These are phyloP conservation scores for Tetropium fuscum DNA, from an alignment of 2,888 invertebrate genomes.

Conservation along the genomic window DNA sequence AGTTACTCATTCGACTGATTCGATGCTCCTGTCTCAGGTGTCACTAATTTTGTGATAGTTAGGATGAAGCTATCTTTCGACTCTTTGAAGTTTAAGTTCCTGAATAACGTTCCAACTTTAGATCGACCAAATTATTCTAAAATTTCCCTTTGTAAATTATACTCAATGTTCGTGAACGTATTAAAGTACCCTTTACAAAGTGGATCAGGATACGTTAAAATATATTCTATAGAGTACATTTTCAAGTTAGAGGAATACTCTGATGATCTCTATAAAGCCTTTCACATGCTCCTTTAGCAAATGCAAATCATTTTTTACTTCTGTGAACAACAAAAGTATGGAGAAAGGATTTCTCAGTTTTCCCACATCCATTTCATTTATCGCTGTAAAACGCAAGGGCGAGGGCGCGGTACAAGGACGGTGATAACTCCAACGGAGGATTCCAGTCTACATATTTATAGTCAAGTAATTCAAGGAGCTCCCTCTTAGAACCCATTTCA, in stretches of 20 bases:
- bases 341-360: constrained; percentile 20
- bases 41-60: no score
- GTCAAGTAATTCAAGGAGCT: constrained; percentile 11
- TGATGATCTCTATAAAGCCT: constrained; percentile 18
- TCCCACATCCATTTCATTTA: constrained; percentile 23
- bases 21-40: no score
- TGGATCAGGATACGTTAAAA: constrained; percentile 4
- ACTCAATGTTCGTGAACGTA: neutral
- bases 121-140: no score
- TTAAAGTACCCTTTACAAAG: neutral
- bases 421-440: constrained; percentile 14
- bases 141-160: neutral
- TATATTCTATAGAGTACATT: constrained; percentile 17
- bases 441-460: constrained; percentile 21
- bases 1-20: no score
- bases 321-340: constrained; percentile 29
- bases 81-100: no score
- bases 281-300: constrained; percentile 22
- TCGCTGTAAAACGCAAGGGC: constrained; percentile 18
- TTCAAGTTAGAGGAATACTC: constrained; percentile 14
- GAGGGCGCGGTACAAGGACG: constrained; percentile 17
- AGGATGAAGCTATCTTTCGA: no score
- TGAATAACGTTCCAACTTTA: no score
- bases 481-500: constrained; percentile 1
- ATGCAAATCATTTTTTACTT: constrained; percentile 34